phyloP scores from a whole-genome alignment of 2,888 invertebrate genomes.

The Agrilus biguttatus region DNA sequence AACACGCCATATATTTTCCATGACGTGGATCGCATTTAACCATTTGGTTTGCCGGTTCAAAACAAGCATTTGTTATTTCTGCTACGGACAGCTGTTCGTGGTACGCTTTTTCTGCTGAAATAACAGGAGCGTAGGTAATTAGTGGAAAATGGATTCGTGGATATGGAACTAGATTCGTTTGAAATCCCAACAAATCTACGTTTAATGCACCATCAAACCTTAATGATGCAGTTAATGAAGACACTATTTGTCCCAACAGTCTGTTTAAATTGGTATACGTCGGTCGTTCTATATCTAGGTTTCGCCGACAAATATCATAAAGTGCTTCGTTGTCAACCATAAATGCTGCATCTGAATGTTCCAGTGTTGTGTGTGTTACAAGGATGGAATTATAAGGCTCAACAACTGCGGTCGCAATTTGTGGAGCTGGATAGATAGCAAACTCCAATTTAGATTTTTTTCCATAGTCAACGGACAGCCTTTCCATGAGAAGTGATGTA shows the following conservation, averaged over 20 bases:
- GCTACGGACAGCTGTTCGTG: too few species aligned
- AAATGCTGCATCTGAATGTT: constrained; percentile 47
- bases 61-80: too few species aligned
- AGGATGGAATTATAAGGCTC: constrained; percentile 50
- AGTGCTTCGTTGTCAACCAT: constrained; percentile 35
- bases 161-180: constrained; percentile 42
- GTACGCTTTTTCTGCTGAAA: constrained; percentile 43
- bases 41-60: too few species aligned
- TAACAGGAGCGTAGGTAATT: constrained; percentile 39
- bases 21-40: too few species aligned
- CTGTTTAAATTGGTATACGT: constrained; percentile 51
- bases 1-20: too few species aligned
- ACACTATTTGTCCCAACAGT: constrained; percentile 40
- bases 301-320: constrained; percentile 41
- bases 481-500: constrained; percentile 83
- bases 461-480: constrained; percentile 81
- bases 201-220: constrained; percentile 45
- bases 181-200: constrained; percentile 46
- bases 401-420: constrained; percentile 37
- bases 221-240: constrained; percentile 43
- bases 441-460: constrained; percentile 80
- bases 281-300: constrained; percentile 45
- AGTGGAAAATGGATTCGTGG: constrained; percentile 48
- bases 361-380: constrained; percentile 44
- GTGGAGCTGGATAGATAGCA: constrained; percentile 54